phyloP scores from a whole-genome alignment of 1,140 invertebrate genomes.

The Diabrotica virgifera region DNA sequence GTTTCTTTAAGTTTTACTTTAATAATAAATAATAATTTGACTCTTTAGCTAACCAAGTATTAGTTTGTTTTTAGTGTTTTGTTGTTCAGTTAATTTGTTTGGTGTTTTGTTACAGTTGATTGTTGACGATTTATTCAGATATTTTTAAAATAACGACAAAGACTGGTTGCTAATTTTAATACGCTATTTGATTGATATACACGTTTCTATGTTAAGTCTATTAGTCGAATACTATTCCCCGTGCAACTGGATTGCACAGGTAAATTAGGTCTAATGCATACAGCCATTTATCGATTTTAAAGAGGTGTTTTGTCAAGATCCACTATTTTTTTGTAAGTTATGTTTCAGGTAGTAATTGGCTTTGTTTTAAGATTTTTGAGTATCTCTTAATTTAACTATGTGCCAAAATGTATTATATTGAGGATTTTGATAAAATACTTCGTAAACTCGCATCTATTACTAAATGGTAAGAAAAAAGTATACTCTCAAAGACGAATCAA shows the following conservation, averaged over 20 bases:
- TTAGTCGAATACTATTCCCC: neutral
- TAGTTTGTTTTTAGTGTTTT: constrained; percentile 22
- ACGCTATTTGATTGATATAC: constrained; percentile 20
- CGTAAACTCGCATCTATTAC: too few species aligned
- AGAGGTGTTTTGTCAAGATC: neutral
- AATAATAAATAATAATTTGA: neutral
- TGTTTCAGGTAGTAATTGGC: too few species aligned
- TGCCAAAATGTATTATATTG: too few species aligned
- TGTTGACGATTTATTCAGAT: constrained; percentile 14
- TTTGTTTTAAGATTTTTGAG: too few species aligned
- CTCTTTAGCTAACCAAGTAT: neutral
- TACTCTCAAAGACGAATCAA: too few species aligned
- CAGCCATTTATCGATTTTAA: neutral
- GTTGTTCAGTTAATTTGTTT: constrained; percentile 25
- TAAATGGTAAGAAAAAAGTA: too few species aligned
- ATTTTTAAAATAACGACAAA: constrained; percentile 14
- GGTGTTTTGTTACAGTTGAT: constrained; percentile 21
- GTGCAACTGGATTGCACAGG: neutral
- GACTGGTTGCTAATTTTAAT: constrained; percentile 21
- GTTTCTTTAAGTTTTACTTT: neutral
- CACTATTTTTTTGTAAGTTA: too few species aligned
- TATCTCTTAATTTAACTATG: too few species aligned
- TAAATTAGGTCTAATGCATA: neutral
- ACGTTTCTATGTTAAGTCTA: constrained; percentile 17
- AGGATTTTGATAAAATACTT: too few species aligned